phyloP scores from a whole-genome alignment of 2,888 invertebrate genomes.

The Ashinkailepas kermadecensis region DNA sequence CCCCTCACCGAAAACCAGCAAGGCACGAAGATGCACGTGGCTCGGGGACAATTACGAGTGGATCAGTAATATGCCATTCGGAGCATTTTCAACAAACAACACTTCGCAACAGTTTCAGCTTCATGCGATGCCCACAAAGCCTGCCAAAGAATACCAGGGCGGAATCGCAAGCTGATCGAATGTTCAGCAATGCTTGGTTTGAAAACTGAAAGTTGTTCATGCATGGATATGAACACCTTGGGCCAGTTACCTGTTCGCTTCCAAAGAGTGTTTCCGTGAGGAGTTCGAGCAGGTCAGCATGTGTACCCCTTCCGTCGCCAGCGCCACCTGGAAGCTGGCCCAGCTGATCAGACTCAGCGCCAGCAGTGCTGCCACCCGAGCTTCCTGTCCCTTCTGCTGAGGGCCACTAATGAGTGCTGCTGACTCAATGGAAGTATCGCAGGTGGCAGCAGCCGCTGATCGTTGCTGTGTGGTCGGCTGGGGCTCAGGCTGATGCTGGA shows the following conservation, averaged over 20 bases:
- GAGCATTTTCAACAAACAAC: too few species aligned
- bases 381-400: slow-evolving; percentile 21
- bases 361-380: slow-evolving; percentile 3
- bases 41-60: too few species aligned
- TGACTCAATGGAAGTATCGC: background rate
- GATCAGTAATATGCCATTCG: too few species aligned
- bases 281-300: slow-evolving; percentile 5
- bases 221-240: background rate
- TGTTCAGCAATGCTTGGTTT: too few species aligned
- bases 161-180: too few species aligned
- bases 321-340: slow-evolving; percentile 14
- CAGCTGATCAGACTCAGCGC: slow-evolving; percentile 12
- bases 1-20: too few species aligned
- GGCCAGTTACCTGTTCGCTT: background rate
- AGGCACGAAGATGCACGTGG: too few species aligned
- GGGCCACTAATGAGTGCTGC: slow-evolving; percentile 24
- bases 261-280: background rate
- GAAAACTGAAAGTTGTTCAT: too few species aligned
- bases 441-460: background rate
- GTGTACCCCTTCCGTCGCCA: background rate
- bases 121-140: too few species aligned
- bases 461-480: background rate
- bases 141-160: too few species aligned
- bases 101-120: too few species aligned
- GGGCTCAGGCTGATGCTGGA: background rate